Evolutionary conservation across 1,140 invertebrate species (phyloP).

Genomic region (Neodiprion virginianus): DNA sequence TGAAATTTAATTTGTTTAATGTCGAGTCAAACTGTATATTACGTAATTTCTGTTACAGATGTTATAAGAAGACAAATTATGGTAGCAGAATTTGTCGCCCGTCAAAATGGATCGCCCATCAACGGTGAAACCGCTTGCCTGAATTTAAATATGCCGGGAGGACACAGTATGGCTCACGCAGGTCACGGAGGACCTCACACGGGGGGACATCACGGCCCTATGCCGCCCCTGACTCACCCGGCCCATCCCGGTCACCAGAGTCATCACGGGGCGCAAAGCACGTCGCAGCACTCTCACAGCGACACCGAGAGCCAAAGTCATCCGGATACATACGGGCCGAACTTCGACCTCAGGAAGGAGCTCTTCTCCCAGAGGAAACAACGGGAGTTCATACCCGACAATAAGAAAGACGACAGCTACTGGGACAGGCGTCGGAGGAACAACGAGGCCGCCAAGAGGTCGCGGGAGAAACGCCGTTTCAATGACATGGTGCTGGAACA

Average conservation of each 20-base stretch:
- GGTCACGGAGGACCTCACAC: conserved; percentile 38
- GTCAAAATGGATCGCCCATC: conserved; percentile 72
- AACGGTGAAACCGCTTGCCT: conserved; percentile 71
- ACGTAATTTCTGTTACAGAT: conserved; percentile 61
- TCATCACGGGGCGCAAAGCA: conserved; percentile 58
- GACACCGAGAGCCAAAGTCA: conserved; percentile 43
- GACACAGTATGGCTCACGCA: conserved; percentile 58
- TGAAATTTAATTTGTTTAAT: background rate
- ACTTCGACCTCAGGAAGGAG: conserved; percentile 73
- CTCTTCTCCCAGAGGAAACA: conserved; percentile 89
- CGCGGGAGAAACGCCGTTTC: conserved; percentile 92
- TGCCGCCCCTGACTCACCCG: conserved; percentile 52
- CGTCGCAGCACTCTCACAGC: conserved; percentile 40
- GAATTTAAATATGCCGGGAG: conserved; percentile 64
- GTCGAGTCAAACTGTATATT: too few species aligned
- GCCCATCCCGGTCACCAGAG: conserved; percentile 54
- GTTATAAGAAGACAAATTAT: conserved; percentile 79
- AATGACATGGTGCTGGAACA: conserved; percentile 97
- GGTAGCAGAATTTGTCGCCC: conserved; percentile 83
- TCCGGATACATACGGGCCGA: conserved; percentile 47
- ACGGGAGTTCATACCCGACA: conserved; percentile 95
- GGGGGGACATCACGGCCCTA: conserved; percentile 46
- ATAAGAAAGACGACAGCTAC: conserved; percentile 96
- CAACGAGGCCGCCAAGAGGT: conserved; percentile 95
- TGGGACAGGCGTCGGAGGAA: conserved; percentile 95